These are phyloP conservation scores for Anastatus disparis DNA, from an alignment of 1,140 invertebrate genomes.

Conservation along the genomic window DNA sequence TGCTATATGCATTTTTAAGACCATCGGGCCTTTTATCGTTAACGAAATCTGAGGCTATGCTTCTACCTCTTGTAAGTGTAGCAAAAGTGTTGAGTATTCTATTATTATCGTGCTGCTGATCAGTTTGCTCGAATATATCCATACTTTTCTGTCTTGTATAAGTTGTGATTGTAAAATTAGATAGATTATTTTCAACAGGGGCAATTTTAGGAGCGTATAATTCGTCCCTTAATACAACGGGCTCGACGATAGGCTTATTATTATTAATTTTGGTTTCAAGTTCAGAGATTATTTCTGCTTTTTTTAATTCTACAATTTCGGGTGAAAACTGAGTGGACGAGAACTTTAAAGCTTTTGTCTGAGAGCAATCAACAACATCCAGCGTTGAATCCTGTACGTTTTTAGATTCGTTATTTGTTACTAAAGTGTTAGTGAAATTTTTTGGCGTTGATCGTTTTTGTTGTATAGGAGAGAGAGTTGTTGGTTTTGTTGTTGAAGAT, in stretches of 20 bases:
- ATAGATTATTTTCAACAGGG: constrained; percentile 58
- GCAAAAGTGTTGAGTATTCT: constrained; percentile 47
- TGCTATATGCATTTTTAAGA: constrained; percentile 34
- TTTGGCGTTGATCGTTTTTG: too few species aligned
- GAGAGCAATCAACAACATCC: constrained; percentile 1
- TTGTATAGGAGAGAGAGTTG: too few species aligned
- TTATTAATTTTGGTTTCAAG: constrained; percentile 53
- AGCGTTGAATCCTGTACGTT: not conserved
- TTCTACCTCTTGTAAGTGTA: constrained; percentile 42
- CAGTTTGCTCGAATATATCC: constrained; percentile 57
- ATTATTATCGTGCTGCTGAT: constrained; percentile 36
- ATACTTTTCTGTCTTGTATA: constrained; percentile 57
- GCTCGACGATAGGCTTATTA: constrained; percentile 24
- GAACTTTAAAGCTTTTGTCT: too few species aligned
- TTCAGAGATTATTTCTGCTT: constrained; percentile 50
- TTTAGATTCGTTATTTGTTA: too few species aligned
- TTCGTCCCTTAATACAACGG: not conserved
- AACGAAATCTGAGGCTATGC: constrained; percentile 23
- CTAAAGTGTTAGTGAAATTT: too few species aligned
- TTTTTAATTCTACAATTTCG: constrained; percentile 36
- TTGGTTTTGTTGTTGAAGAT: not conserved
- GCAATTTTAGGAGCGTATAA: constrained; percentile 50
- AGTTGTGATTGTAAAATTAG: constrained; percentile 64
- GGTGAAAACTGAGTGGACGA: not conserved
- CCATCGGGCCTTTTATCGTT: constrained; percentile 18